phyloP scores from a whole-genome alignment of 2,888 invertebrate genomes.

The Leptarthrus brevirostris region DNA sequence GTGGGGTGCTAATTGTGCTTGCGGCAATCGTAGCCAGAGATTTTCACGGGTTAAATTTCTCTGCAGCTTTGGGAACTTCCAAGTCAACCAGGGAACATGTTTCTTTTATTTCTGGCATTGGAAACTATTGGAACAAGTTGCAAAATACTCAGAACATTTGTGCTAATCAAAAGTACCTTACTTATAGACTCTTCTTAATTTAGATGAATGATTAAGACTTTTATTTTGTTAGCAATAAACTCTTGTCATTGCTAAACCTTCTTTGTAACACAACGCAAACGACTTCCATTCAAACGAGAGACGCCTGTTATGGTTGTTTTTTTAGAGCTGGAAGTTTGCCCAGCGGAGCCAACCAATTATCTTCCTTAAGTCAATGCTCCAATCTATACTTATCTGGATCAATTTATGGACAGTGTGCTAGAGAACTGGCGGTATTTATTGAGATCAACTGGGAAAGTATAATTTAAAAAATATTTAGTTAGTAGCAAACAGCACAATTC shows the following conservation, averaged over 20 bases:
- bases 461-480: constrained; percentile 46
- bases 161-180: background rate
- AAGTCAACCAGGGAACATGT: background rate
- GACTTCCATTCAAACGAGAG: constrained; percentile 70
- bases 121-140: constrained; percentile 27
- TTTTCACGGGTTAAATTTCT: background rate
- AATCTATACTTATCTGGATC: constrained; percentile 70
- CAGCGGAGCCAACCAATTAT: constrained; percentile 70
- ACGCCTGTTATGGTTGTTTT: constrained; percentile 76
- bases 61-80: background rate
- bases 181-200: background rate
- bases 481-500: constrained; percentile 55
- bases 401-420: constrained; percentile 69
- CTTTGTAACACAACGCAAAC: constrained; percentile 76
- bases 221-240: constrained; percentile 61
- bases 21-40: too few species aligned
- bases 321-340: constrained; percentile 70
- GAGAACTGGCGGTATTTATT: constrained; percentile 68
- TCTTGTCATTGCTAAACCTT: constrained; percentile 70
- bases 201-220: background rate
- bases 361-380: constrained; percentile 70
- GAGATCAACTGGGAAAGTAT: background rate
- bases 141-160: background rate
- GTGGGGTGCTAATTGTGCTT: too few species aligned
- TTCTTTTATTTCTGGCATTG: background rate